Conservation (phyloP, 2,797 vertebrate species). For the Chelmon rostratus region DNA sequence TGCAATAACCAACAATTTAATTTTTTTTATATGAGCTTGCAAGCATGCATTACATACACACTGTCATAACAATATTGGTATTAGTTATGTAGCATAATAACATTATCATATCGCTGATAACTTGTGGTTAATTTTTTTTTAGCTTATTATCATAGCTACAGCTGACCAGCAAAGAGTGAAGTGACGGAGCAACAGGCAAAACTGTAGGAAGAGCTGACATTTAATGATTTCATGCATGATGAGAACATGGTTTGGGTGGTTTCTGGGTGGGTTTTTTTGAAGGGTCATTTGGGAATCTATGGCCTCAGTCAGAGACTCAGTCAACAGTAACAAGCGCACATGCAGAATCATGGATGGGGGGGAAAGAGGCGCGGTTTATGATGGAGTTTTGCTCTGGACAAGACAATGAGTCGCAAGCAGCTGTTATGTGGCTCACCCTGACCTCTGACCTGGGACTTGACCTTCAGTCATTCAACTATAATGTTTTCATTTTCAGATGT, state of each 20-base stretch:
- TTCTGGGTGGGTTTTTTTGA: neutral
- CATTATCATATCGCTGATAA: no score
- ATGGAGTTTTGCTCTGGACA: conserved; percentile 1
- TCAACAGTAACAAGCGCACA: neutral
- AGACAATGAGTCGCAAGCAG: conserved; percentile 6
- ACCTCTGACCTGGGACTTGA: conserved; percentile 16
- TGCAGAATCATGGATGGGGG: neutral
- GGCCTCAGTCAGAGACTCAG: no score
- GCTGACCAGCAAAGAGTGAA: no score
- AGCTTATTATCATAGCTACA: no score
- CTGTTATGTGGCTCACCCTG: neutral
- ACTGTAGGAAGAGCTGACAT: neutral
- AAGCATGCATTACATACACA: no score
- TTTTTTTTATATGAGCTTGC: no score
- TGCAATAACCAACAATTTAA: neutral
- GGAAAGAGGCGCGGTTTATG: neutral
- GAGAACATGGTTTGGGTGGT: neutral
- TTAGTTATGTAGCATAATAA: no score
- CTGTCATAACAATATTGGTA: no score
- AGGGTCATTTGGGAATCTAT: neutral
- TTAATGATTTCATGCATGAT: neutral
- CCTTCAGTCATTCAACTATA: neutral
- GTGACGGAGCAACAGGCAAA: neutral
- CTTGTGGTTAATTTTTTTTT: no score
- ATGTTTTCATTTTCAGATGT: conserved; percentile 2